Base-by-base conservation (phyloP, 2,888 invertebrate species). In the Macropis europaea region DNA sequence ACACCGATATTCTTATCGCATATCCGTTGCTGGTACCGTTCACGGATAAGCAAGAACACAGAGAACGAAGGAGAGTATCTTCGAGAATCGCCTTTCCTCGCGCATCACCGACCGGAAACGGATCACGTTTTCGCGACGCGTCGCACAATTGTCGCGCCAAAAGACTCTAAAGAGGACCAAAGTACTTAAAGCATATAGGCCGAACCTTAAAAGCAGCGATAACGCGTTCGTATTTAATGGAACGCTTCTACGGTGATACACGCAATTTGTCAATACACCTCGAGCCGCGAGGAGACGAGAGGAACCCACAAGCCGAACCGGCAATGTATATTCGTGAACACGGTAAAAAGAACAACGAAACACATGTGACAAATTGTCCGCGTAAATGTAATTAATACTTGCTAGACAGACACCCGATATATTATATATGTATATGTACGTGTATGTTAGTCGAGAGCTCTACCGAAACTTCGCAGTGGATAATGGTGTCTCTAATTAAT, bases 81-180 rank as follows among this genome's bases (percentile, higher is more conserved):
- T 43, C n/a, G n/a, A n/a, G n/a, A n/a, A n/a, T n/a, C n/a, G n/a
- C n/a, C n/a, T 30, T 22, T 17, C 22, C 6, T 36, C 24, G n/a
- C 7, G 15, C 15, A 30, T 17, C 22, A 24, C 30, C 3, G 28
- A n/a, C 32, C 24, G 13, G 30, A 30, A 42, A 43, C 40, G 43
- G 68, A 43, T 43, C 45, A 43, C 43, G 36, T 30, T 62, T 68
- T 61, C 63, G n/a, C n/a, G 57, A 75, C 59, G 47, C 54, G 63
- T 68, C 66, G 56, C 73, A 32, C 54, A 50, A 60, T 72, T 72
- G 45, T 77, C 72, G 76, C 64, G 64, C 17, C 59, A 73, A 71
- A 73, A 76, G 64, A 81, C 78, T 82, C 82, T 79, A 79, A 73
- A 79, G 74, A 79, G 81, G 79, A 82, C 80, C 80, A 81, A 80